Percentiles rank a stretch among this genome's conserved stretches.
These are phyloP conservation scores for Hydrotaea cyrtoneurina DNA, from an alignment of 2,888 invertebrate genomes.

Conservation along the genomic window DNA sequence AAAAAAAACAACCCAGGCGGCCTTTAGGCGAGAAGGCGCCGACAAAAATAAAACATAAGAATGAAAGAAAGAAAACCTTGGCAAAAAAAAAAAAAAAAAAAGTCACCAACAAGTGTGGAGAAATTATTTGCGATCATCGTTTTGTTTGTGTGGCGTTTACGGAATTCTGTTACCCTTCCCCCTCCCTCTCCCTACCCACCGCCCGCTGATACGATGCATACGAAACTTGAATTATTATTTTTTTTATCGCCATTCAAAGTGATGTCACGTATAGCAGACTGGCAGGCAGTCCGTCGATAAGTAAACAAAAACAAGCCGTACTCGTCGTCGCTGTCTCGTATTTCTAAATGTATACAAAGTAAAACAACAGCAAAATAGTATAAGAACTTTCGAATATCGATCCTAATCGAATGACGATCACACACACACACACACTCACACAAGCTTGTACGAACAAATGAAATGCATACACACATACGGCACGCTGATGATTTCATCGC, in stretches of 20 bases:
- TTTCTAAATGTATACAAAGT: slow-evolving; percentile 18
- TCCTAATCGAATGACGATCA: slow-evolving; percentile 24
- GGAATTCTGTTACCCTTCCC: too few relatives aligned
- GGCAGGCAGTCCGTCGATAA: neutral
- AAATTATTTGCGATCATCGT: neutral
- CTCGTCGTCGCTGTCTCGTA: slow-evolving; percentile 13
- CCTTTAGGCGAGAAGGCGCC: neutral
- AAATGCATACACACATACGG: slow-evolving; percentile 3
- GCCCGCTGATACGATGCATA: slow-evolving; percentile 22
- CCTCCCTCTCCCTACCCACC: too few relatives aligned
- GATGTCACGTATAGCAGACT: slow-evolving; percentile 25
- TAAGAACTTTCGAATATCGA: slow-evolving; percentile 32
- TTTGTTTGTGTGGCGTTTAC: slow-evolving; percentile 6
- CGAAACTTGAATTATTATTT: slow-evolving; percentile 34
- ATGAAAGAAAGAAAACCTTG: too few relatives aligned
- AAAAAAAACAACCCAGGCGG: neutral
- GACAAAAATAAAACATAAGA: neutral
- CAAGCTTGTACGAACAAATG: neutral
- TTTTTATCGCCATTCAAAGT: slow-evolving; percentile 22
- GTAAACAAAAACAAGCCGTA: slow-evolving; percentile 28
- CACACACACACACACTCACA: neutral
- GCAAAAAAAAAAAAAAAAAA: too few relatives aligned
- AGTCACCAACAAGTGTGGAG: too few relatives aligned
- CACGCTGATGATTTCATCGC: slow-evolving; percentile 25
- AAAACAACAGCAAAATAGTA: neutral